phyloP scores from a whole-genome alignment of 2,797 vertebrate genomes.

The Mormyrus hasselquistii region DNA sequence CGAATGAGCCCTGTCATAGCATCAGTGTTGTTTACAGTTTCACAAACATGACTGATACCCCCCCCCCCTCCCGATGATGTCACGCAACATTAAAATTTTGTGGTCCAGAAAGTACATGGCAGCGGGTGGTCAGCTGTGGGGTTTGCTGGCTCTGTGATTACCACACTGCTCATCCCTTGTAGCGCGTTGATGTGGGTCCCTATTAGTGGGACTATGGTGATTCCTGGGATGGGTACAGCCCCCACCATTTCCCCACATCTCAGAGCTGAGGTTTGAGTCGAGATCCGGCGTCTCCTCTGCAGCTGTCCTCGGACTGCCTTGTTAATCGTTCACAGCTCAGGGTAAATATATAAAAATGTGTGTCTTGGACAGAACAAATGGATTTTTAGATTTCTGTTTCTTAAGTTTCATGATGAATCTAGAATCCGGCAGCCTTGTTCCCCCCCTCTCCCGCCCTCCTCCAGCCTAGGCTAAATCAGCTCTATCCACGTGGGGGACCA shows the following conservation, averaged over 20 bases:
- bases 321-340: not conserved
- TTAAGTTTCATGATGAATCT: not conserved
- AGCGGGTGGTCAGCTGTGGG: conserved; percentile 16
- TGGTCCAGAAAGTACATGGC: not conserved
- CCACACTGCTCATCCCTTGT: not conserved
- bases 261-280: not conserved
- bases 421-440: not conserved
- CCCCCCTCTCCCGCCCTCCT: not conserved
- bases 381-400: not conserved
- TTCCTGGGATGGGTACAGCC: not conserved
- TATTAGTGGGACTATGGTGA: not conserved
- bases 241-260: not conserved
- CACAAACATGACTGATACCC: not conserved
- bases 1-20: not conserved
- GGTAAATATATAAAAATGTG: not conserved
- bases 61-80: not conserved
- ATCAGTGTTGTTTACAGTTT: not conserved
- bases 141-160: conserved; percentile 15
- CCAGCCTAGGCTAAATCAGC: not conserved
- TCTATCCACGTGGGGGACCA: not conserved
- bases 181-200: conserved; percentile 3
- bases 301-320: not conserved
- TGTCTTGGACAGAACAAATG: not conserved
- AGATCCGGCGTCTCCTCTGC: not conserved
- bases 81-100: conserved; percentile 16